Evolutionary conservation across 1,140 invertebrate genomes (phyloP), one percentile per base, ranked within the genome.

Genomic region (Drosophila micromelanica): DNA sequence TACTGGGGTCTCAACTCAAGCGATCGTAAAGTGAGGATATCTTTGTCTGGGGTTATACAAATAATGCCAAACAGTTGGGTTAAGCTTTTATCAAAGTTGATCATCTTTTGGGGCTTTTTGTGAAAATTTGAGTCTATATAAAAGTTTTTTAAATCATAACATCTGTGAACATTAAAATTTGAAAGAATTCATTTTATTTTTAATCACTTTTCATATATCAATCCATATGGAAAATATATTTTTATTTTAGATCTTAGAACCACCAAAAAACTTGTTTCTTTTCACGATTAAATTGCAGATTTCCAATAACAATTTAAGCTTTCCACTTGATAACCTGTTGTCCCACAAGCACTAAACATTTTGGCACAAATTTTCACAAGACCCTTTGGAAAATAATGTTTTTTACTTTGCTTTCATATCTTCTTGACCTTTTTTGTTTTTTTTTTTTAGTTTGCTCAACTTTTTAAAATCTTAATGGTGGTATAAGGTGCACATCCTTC

Each of bases 391-490:
- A 74, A 63, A 61, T 57, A 54, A 64, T 55, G 51, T 69, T 56
- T 42, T 55, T 55, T 30, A 49, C 13, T 35, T 63, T 80, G 73
- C 42, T 43, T 52, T 27, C 27, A 27, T 27, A 5, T 27, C 27
- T 27, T 27, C 27, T n/a, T n/a, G 6, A 30, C 8, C 59, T 74
- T 37, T 51, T 54, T 70, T 54, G 3, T 61, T 57, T 38, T 59
- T 55, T 77, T 56, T 71, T 55, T 23, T 15, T 63, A 51, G 49
- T 70, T 84, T 43, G 38, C 42, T 81, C 46, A 81, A 86, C 78
- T 87, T 86, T 87, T 78, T 37, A 74, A 78, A 86, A 86, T 78
- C 78, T 86, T 81, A 69, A 69, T 52, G 62, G 70, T 49, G 56
- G 43, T 65, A 45, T 59, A 65, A 67, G 67, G 80, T 69, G 55